A percentile compares a stretch with the other conserved stretches of the same genome.
Conservation (phyloP, 92 coral and sea anemone species). For the Blastomussa wellsi region DNA sequence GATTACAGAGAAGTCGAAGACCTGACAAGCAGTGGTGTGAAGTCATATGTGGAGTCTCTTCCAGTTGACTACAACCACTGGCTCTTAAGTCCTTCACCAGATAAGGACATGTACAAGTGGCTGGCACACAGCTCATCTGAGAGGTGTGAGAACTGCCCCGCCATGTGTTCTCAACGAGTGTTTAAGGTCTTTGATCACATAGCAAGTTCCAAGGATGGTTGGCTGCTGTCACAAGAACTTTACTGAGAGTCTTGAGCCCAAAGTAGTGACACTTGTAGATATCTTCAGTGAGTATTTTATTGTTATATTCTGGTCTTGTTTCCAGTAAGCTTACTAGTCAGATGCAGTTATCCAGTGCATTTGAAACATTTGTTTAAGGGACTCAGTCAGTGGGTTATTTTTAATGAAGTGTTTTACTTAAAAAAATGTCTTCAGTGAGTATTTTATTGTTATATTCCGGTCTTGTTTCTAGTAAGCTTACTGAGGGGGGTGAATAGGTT, state of each 20-base stretch:
- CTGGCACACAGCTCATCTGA: conserved; percentile 74
- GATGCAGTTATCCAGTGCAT: no score
- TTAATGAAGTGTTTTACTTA: no score
- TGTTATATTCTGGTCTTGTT: background rate
- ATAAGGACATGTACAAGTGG: conserved; percentile 76
- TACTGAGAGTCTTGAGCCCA: background rate
- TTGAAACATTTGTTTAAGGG: no score
- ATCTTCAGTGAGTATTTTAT: background rate
- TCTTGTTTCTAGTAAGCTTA: background rate
- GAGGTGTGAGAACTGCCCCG: conserved; percentile 85
- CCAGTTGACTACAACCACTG: conserved; percentile 70
- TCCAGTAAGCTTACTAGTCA: background rate
- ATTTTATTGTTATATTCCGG: background rate
- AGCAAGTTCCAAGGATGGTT: conserved; percentile 54
- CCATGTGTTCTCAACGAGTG: conserved; percentile 77
- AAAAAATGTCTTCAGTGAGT: background rate
- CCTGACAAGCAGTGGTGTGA: conserved; percentile 50
- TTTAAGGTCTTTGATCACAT: conserved; percentile 74
- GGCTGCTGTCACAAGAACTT: conserved; percentile 65
- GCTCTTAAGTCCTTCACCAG: conserved; percentile 45
- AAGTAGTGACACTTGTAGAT: background rate
- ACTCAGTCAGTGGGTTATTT: no score
- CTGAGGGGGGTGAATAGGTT: no score
- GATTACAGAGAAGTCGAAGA: background rate
- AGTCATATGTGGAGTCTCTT: conserved; percentile 49